These are phyloP conservation scores for Megalops atlanticus DNA, from an alignment of 2,113 vertebrate genomes.

Conservation along the genomic window DNA sequence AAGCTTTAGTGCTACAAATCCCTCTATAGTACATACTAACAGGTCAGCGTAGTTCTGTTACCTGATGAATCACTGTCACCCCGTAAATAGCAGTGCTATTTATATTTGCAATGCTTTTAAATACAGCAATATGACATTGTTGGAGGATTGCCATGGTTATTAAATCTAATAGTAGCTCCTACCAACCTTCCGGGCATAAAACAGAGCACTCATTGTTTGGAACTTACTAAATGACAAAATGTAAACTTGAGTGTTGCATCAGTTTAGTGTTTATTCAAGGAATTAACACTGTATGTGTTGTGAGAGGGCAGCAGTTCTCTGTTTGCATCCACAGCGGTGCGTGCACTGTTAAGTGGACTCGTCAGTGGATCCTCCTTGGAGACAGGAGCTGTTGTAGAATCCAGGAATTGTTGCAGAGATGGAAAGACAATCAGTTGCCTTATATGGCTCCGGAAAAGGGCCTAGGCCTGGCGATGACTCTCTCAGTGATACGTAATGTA, in stretches of 20 bases:
- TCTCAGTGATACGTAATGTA: constrained; percentile 3
- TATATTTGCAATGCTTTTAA: neutral
- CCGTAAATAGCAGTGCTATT: neutral
- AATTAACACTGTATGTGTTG: neutral
- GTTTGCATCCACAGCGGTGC: too few species aligned
- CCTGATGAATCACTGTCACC: neutral
- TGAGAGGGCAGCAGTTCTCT: neutral
- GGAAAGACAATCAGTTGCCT: constrained; percentile 21
- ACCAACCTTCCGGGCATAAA: neutral
- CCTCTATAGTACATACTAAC: neutral
- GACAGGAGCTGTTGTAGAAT: neutral
- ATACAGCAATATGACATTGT: too few species aligned
- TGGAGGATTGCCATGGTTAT: neutral
- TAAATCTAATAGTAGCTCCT: neutral
- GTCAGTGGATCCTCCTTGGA: neutral
- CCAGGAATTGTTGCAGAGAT: neutral
- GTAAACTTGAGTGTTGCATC: neutral
- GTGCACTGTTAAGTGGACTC: too few species aligned
- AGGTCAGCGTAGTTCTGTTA: neutral
- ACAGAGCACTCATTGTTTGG: neutral
- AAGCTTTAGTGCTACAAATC: neutral
- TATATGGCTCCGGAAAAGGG: constrained; percentile 38
- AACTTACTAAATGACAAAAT: too few species aligned
- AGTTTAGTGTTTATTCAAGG: neutral
- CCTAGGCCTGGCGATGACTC: neutral